phyloP scores from a whole-genome alignment of 2,797 vertebrate genomes.

The Nasua narica region DNA sequence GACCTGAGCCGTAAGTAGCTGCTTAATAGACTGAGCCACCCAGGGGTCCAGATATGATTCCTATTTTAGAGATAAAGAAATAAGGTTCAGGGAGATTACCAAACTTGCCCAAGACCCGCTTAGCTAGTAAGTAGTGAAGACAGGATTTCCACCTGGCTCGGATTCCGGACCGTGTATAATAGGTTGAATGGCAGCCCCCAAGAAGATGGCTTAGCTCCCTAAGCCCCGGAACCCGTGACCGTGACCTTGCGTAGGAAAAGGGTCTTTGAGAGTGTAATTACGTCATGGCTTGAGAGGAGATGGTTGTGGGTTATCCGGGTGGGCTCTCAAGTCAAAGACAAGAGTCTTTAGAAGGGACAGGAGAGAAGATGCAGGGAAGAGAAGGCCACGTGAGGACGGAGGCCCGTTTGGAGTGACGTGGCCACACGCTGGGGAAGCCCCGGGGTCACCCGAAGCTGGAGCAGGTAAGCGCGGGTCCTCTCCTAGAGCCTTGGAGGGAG shows the following conservation, averaged over 20 bases:
- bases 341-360: neutral
- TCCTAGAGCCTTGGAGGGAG: no score
- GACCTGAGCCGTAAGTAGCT: no score
- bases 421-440: neutral
- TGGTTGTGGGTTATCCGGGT: neutral
- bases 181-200: no score
- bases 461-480: neutral
- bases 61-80: neutral
- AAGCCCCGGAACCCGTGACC: neutral
- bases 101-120: neutral
- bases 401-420: no score
- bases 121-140: neutral
- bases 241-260: neutral
- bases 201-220: neutral
- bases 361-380: neutral
- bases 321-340: neutral
- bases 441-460: neutral
- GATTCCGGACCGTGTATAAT: neutral
- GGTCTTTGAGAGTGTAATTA: neutral
- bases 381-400: neutral
- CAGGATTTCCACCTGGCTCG: neutral
- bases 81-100: neutral
- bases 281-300: neutral
- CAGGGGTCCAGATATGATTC: neutral
- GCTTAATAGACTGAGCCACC: no score